Evolutionary conservation across 2,113 vertebrate genomes (phyloP), one percentile per base, ranked within the genome.

Genomic region (Dicaeum eximium): DNA sequence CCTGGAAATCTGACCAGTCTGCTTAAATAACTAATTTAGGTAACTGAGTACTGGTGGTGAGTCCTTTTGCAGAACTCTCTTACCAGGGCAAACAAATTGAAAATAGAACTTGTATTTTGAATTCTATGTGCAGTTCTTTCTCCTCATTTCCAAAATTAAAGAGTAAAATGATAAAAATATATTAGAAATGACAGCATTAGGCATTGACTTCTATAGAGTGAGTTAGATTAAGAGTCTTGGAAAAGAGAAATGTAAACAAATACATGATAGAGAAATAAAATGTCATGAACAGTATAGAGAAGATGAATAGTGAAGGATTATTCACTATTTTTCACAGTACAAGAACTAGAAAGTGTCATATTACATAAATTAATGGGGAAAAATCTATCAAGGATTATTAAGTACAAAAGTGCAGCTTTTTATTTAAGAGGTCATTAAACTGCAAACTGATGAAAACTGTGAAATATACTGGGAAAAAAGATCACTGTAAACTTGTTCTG

Each of bases 11-110:
- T 83, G 58, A 20, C 50, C 35, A 73, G 53, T 37, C 35, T n/a
- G 21, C 75, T 88, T 82, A 79, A 85, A 90, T 88, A 87, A 27
- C 54, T 88, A 65, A 90, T 88, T 88, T 90, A 82, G 71, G 88
- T 69, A 93, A 48, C 50, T 37, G 48, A 75, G 25, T 62, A 47
- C 71, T 81, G 44, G 14, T 81, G 37, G 22, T 38, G 54, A 86
- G 50, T 70, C 64, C 24, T 80, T 94, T 94, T 80, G 42, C 80
- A 91, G 51, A 78, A 12, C 19, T 80, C 27, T 70, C 9, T 81
- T 47, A 83, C 44, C 11, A 60, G 33, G 27, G 66, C 33, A 91
- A 84, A 77, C 15, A 86, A 83, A 74, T 31, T 47, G 53, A 78
- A 86, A 93, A 78, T 31, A 89, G 15, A 38, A 44, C 18, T 75